These are phyloP conservation scores for Amphimallon solstitiale DNA, from an alignment of 2,888 invertebrate genomes.

Conservation along the genomic window DNA sequence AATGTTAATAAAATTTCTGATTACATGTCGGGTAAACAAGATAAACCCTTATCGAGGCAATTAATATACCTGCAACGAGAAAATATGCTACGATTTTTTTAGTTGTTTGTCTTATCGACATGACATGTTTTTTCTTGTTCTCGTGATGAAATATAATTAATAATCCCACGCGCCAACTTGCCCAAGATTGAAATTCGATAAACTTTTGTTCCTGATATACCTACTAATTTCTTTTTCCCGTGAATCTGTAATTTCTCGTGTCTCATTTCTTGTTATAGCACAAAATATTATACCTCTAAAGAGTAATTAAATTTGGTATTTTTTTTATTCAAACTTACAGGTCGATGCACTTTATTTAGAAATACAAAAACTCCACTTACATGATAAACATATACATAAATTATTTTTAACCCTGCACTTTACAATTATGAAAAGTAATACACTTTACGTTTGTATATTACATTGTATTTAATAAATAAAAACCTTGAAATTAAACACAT, in stretches of 20 bases:
- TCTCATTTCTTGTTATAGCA: no score
- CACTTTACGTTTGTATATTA: no score
- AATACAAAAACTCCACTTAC: no score
- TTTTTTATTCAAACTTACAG: no score
- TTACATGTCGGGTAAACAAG: constrained; percentile 17
- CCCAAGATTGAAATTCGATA: neutral
- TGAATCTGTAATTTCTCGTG: neutral
- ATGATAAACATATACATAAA: no score
- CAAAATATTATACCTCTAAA: no score
- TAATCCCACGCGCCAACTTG: neutral
- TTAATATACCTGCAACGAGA: constrained; percentile 1
- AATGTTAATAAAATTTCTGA: neutral
- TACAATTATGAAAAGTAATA: no score
- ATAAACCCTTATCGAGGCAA: constrained; percentile 5
- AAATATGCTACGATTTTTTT: constrained; percentile 1
- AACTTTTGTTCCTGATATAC: neutral
- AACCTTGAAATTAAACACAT: no score
- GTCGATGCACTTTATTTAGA: no score
- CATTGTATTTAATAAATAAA: no score
- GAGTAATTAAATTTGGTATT: no score
- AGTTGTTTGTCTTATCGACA: constrained; percentile 3
- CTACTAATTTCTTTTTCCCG: neutral
- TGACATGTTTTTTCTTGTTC: neutral
- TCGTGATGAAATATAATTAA: constrained; percentile 10
- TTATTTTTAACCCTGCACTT: no score